Percentiles rank a stretch among this genome's conserved stretches.
Conservation (phyloP, 1,140 invertebrate genomes). For the Chironomus tepperi region DNA sequence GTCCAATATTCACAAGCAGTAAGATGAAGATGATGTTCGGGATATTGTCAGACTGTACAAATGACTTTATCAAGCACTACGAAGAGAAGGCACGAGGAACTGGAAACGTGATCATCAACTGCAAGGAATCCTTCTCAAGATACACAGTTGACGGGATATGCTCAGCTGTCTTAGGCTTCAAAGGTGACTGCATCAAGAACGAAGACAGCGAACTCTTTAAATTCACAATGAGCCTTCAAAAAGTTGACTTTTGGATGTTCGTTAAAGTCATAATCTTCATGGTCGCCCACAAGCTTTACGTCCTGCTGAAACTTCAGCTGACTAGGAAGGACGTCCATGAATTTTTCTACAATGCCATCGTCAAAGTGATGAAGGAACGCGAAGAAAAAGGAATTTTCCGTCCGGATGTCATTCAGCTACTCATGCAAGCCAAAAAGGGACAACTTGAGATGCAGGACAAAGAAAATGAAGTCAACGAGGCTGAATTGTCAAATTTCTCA, state of each 20-base stretch:
- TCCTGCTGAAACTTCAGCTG: neutral
- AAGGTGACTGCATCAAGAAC: neutral
- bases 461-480: neutral
- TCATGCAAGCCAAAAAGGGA: conserved; percentile 39
- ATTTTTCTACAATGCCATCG: conserved; percentile 27
- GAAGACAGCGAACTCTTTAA: neutral
- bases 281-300: neutral
- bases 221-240: conserved; percentile 37
- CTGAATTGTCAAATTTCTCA: neutral
- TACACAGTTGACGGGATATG: neutral
- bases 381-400: conserved; percentile 31
- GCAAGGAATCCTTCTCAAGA: conserved; percentile 33
- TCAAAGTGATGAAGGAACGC: conserved; percentile 36
- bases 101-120: conserved; percentile 30
- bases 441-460: conserved; percentile 30
- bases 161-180: neutral
- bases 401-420: neutral
- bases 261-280: neutral
- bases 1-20: conserved; percentile 38
- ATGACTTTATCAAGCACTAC: conserved; percentile 24
- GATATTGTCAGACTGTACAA: conserved; percentile 26
- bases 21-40: conserved; percentile 40
- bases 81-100: neutral
- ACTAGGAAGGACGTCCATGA: neutral
- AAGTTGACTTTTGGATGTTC: neutral